Conservation (phyloP, 2,113 vertebrate genomes). For the Cyprinus carpio region DNA sequence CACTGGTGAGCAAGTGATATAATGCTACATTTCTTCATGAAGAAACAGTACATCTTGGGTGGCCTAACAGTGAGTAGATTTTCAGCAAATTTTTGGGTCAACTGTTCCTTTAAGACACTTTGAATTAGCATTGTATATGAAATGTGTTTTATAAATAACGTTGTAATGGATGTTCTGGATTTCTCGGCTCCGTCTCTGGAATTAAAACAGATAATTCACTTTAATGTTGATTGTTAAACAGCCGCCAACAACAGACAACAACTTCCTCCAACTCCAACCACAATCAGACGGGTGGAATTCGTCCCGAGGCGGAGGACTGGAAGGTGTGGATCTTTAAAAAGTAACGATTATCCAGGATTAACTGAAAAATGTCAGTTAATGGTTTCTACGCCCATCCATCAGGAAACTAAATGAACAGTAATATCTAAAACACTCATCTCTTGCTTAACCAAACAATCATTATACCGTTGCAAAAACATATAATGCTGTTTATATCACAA, state of each 20-base stretch:
- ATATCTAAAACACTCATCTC: background rate
- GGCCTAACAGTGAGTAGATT: too few species aligned
- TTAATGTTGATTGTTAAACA: background rate
- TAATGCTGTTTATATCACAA: background rate
- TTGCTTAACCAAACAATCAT: background rate
- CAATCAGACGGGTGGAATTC: background rate
- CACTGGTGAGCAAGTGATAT: too few species aligned
- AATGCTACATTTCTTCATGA: too few species aligned
- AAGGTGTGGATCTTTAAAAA: slow-evolving; percentile 2
- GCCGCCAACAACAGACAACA: background rate
- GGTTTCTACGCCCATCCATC: background rate
- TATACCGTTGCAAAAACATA: background rate
- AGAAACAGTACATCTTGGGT: too few species aligned
- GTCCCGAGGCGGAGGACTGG: background rate
- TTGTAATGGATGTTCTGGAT: background rate
- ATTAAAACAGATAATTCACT: background rate
- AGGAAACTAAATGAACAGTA: background rate
- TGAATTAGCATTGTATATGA: background rate
- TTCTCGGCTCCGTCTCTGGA: background rate
- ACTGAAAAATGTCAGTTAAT: background rate
- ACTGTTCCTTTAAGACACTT: background rate
- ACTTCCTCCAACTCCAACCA: background rate
- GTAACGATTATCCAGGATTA: background rate
- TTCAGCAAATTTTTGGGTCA: too few species aligned
- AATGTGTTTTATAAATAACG: background rate